A percentile compares a stretch with the other conserved stretches of the same genome.
phyloP scores from a whole-genome alignment of 2,113 vertebrate species.

The Sylvia atricapilla region DNA sequence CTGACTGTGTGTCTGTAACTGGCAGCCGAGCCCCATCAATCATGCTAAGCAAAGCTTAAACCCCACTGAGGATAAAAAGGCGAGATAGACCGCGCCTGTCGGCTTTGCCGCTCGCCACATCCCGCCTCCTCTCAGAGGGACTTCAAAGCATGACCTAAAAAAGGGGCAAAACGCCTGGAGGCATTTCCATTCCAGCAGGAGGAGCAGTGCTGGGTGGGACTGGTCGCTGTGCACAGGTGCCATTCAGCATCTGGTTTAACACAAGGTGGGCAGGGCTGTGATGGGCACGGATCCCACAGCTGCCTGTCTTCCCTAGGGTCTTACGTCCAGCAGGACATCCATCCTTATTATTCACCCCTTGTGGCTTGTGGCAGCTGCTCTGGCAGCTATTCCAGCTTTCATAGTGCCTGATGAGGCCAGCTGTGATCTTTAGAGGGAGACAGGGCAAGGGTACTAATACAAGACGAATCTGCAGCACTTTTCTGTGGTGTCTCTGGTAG shows the following conservation, averaged over 20 bases:
- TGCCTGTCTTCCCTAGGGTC: neutral
- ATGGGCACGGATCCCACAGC: neutral
- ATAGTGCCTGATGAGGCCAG: neutral
- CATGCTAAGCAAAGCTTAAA: constrained; percentile 37
- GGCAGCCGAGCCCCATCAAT: neutral
- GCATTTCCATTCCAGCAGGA: neutral
- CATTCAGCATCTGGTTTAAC: neutral
- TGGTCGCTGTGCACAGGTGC: neutral
- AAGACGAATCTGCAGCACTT: neutral
- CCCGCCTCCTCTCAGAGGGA: neutral
- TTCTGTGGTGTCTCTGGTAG: neutral
- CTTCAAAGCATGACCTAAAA: constrained; percentile 24
- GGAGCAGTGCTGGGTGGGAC: neutral
- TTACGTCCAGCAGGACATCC: neutral
- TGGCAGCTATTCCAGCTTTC: neutral
- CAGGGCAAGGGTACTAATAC: neutral
- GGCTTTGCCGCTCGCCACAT: neutral
- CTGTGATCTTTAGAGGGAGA: neutral
- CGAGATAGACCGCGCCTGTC: neutral
- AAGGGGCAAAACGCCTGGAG: neutral
- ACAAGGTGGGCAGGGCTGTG: neutral
- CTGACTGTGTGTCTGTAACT: neutral
- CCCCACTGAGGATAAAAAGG: neutral
- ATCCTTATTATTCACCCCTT: neutral
- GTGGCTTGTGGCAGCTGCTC: neutral